Percentiles rank a stretch among this genome's conserved stretches.
Conservation (phyloP, 1,140 invertebrate species). For the Dinoponera quadriceps region DNA sequence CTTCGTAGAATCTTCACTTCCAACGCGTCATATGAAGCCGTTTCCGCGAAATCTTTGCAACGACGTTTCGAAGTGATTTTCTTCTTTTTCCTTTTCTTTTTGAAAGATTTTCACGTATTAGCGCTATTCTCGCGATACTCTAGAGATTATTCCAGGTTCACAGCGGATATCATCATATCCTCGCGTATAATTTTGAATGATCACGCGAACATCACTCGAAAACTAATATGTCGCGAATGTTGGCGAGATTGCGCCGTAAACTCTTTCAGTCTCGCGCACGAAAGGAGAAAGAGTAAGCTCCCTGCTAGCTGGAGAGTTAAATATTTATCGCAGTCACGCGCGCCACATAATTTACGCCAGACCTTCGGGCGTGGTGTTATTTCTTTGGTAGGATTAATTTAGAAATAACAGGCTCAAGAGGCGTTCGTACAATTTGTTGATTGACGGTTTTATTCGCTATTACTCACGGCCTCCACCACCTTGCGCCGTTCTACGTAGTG, state of each 20-base stretch:
- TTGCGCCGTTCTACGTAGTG: neutral
- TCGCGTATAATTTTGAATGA: conserved; percentile 10
- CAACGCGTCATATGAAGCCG: neutral
- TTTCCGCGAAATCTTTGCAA: neutral
- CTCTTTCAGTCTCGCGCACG: conserved; percentile 21
- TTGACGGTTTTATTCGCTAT: conserved; percentile 43
- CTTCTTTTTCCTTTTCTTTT: neutral
- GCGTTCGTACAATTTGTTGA: conserved; percentile 56
- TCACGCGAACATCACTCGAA: conserved; percentile 20
- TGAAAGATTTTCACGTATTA: no score
- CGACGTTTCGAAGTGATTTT: neutral
- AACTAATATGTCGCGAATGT: conserved; percentile 43
- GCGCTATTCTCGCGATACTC: neutral
- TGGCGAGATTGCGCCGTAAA: conserved; percentile 45
- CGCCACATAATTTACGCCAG: conserved; percentile 66
- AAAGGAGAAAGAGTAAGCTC: conserved; percentile 17
- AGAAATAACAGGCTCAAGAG: conserved; percentile 56
- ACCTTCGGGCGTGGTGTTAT: conserved; percentile 60
- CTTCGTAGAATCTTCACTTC: conserved; percentile 25
- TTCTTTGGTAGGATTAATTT: conserved; percentile 68
- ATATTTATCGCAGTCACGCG: conserved; percentile 72
- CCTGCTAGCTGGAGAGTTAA: conserved; percentile 46
- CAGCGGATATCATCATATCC: neutral
- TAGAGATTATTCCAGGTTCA: neutral
- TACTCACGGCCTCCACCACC: neutral